These are phyloP conservation scores for Trematomus bernacchii DNA, from an alignment of 2,797 vertebrate genomes.

Conservation along the genomic window DNA sequence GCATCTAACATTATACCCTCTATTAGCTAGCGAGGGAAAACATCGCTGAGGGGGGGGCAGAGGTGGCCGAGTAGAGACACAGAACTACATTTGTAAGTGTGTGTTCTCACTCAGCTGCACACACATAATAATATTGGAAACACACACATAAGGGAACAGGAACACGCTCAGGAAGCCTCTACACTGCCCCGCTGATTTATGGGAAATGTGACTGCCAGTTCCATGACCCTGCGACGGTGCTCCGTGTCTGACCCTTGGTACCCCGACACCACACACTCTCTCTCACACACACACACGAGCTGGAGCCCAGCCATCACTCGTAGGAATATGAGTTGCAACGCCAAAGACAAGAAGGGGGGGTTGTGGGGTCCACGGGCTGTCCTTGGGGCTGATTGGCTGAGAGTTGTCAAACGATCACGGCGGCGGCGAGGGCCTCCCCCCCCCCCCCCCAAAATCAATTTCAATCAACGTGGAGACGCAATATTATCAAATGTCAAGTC, in stretches of 20 bases:
- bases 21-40: conserved; percentile 64
- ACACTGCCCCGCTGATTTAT: conserved; percentile 80
- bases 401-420: conserved; percentile 90
- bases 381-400: conserved; percentile 92
- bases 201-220: conserved; percentile 81
- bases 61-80: conserved; percentile 32
- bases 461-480: conserved; percentile 98
- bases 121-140: conserved; percentile 14
- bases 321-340: conserved; percentile 86
- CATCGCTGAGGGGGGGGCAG: conserved; percentile 49
- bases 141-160: no score
- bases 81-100: conserved; percentile 14
- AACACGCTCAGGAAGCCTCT: conserved; percentile 19
- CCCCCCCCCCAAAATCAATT: conserved; percentile 94
- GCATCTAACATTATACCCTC: conserved; percentile 78
- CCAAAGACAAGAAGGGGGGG: conserved; percentile 67
- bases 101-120: neutral
- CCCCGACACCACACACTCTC: conserved; percentile 35
- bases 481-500: conserved; percentile 99
- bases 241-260: conserved; percentile 66
- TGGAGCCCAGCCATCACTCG: conserved; percentile 85
- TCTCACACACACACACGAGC: conserved; percentile 42
- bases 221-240: conserved; percentile 84
- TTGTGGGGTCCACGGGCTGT: conserved; percentile 79
- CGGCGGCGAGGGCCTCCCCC: conserved; percentile 37